Base-by-base conservation (phyloP, 2,888 invertebrate genomes). In the Epinotia brunnichana region DNA sequence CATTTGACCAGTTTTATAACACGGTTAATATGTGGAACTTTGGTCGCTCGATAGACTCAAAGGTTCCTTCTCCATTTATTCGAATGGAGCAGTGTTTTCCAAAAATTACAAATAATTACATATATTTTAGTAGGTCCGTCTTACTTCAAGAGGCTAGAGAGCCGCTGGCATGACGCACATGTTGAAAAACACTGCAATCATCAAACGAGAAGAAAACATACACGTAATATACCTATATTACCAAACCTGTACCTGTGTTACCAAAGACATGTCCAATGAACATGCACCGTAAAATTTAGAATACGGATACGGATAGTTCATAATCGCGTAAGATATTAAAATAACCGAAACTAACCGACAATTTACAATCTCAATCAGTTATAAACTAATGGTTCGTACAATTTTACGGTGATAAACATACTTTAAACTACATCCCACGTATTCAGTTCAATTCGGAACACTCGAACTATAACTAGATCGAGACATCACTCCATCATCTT, bases 251-350 rank as follows among this genome's bases (percentile, higher is more conserved):
- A n/a, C n/a, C n/a, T n/a, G 5, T 48, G n/a, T 48, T 48, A n/a
- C 4, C n/a, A n/a, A 48, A 48, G n/a, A n/a, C 48, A n/a, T n/a
- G n/a, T 48, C 15, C 48, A 48, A 48, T 48, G 48, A 48, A 44
- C 44, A 44, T 44, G 44, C 44, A 44, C 44, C 44, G 44, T 44
- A 44, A 44, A 44, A 44, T 44, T 44, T n/a, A n/a, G n/a, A n/a
- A n/a, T n/a, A 15, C 15, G 11, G 13, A 41, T 13, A 41, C 13
- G 4, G 44, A 15, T 44, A 44, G 44, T 44, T 44, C 4, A 3
- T 3, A 13, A 13, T 41, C 11, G 11, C 44, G 44, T 44, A 44
- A 10, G 44, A 44, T 44, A 41, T 10, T 44, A 4, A 44, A 44
- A 2, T 44, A 44, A 48, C 15, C n/a, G 15, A 1, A 44, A 13